These are phyloP conservation scores for Lota lota DNA, from an alignment of 2,113 vertebrate genomes.

Conservation along the genomic window DNA sequence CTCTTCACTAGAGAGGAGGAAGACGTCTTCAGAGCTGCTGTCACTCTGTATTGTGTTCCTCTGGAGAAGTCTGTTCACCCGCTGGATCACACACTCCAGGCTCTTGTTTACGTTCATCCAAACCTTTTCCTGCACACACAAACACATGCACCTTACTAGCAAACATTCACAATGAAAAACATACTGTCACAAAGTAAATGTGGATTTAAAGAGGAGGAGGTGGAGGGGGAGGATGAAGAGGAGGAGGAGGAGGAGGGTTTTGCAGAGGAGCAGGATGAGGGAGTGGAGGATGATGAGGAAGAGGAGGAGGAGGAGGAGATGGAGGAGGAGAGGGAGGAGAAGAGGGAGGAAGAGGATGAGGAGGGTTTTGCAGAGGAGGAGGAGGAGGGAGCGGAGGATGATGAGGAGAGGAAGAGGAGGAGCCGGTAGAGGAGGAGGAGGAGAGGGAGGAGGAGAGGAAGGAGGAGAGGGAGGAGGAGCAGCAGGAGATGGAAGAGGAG, in stretches of 20 bases:
- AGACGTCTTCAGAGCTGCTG: slow-evolving; percentile 87
- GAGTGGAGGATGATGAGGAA: too few species aligned
- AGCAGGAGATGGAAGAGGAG: not conserved
- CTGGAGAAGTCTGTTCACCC: slow-evolving; percentile 89
- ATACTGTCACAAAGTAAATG: not conserved
- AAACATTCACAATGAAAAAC: not conserved
- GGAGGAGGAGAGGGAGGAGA: too few species aligned
- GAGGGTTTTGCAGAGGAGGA: too few species aligned
- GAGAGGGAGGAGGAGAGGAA: too few species aligned
- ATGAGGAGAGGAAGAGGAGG: not conserved
- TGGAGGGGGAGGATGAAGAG: too few species aligned
- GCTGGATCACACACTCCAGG: slow-evolving; percentile 94
- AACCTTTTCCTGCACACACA: slow-evolving; percentile 84
- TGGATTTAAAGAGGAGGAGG: not conserved
- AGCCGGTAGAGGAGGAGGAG: too few species aligned
- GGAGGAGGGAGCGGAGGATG: too few species aligned
- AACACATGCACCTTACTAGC: not conserved
- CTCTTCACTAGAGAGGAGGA: slow-evolving; percentile 72
- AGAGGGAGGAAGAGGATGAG: too few species aligned
- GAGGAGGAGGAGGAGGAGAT: too few species aligned
- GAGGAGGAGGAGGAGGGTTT: not conserved
- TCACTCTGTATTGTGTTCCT: slow-evolving; percentile 84
- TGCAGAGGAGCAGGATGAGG: too few species aligned
- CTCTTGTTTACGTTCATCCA: slow-evolving; percentile 98
- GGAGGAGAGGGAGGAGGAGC: not conserved